Evolutionary conservation across 2,888 invertebrate species (phyloP).

Genomic region (Pegoplata infirma): DNA sequence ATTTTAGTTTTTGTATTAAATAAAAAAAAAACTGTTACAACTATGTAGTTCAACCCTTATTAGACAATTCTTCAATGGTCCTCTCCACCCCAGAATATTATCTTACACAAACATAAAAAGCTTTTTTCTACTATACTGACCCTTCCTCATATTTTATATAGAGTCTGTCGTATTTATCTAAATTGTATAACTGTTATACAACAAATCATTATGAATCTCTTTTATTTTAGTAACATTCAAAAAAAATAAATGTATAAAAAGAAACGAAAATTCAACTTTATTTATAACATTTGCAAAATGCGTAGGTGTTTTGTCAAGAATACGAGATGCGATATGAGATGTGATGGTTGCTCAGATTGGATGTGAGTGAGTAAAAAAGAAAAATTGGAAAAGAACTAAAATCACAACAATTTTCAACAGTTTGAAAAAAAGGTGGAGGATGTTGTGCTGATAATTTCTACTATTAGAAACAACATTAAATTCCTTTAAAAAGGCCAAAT

Average conservation of each 20-base stretch:
- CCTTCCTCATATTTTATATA: constrained; percentile 30
- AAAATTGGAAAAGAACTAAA: neutral
- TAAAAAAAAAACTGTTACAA: constrained; percentile 31
- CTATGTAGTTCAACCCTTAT: too few species aligned
- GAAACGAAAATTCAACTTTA: neutral
- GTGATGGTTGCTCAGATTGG: too few species aligned
- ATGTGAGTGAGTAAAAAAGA: neutral
- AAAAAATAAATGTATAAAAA: constrained; percentile 16
- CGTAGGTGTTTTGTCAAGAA: constrained; percentile 42
- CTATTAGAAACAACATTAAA: neutral
- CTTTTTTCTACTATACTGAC: constrained; percentile 41
- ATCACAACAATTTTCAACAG: neutral
- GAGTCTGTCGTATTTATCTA: constrained; percentile 22
- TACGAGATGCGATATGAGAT: neutral
- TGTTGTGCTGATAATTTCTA: neutral
- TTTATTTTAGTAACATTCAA: constrained; percentile 3
- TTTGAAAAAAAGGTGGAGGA: neutral
- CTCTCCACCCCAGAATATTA: neutral
- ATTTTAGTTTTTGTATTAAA: constrained; percentile 51
- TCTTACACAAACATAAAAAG: constrained; percentile 10
- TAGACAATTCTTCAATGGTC: neutral
- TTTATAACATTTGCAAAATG: constrained; percentile 34
- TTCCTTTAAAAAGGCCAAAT: neutral
- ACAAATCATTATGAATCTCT: neutral
- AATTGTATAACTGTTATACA: constrained; percentile 46